Evolutionary conservation across 2,113 vertebrate species (phyloP), one percentile per base, ranked within the genome.

Genomic region (Dasyurus viverrinus): DNA sequence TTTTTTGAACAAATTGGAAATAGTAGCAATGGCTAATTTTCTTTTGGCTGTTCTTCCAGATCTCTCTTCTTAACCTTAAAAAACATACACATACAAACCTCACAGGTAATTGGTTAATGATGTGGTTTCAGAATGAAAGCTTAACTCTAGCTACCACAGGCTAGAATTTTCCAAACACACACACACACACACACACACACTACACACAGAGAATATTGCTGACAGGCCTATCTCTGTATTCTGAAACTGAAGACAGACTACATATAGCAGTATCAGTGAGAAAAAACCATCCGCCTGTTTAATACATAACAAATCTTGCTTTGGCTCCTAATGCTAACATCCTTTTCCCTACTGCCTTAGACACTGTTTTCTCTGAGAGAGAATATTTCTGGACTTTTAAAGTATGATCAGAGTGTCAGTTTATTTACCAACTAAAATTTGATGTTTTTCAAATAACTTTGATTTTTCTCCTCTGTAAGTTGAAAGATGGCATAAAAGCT

Each of bases 161-260:
- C 53, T 54, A 94, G 91, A 53, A 94, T 68, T 89, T 92, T 53
- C 89, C 25, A 52, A 96, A 90, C 23, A 91, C 27, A 16, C 1
- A n/a, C 5, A 89, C 4, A 90, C 19, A 90, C 30, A 96, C 42
- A 10, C 46, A 55, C 47, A n/a, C 27, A 89, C 25, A 92, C n/a
- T n/a, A n/a, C 47, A 48, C 47, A 48, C 47, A 48, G 2, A 48
- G 8, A 60, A 8, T 52, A 84, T 50, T 96, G 92, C 53, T 96
- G 93, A 96, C 91, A 57, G 91, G 95, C 93, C 57, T 30, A 91
- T n/a, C 0, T 93, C 94, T 89, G 94, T 57, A 0, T 48, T 96
- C 91, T 90, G 96, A 92, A 97, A 95, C n/a, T 84, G 93, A 94
- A 96, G 92, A 89, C 48, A 95, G 92, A 92, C 54, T 89, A 54